Evolutionary conservation across 2,797 vertebrate species (phyloP).

Genomic region (Myiothlypis chrysogaster): DNA sequence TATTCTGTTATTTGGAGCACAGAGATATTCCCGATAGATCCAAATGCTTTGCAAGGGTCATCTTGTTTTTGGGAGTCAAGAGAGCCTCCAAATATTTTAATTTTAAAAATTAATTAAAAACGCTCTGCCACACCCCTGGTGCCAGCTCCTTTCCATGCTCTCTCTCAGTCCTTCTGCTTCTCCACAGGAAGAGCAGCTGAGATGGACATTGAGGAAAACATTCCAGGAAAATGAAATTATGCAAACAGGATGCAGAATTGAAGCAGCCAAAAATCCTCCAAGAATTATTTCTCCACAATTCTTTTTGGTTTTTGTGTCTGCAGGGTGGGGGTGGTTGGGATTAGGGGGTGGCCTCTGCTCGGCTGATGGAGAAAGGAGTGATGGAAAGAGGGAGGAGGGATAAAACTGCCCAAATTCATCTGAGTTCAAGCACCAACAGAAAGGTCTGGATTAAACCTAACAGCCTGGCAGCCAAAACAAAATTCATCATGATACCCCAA

Average conservation of each 20-base stretch:
- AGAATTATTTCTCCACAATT: neutral
- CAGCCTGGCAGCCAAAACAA: neutral
- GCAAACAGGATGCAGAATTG: neutral
- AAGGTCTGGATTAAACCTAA: neutral
- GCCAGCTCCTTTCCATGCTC: neutral
- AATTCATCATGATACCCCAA: neutral
- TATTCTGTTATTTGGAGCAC: conserved; percentile 30
- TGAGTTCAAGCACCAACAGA: neutral
- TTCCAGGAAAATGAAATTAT: neutral
- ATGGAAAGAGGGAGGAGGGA: neutral
- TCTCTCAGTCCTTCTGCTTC: neutral
- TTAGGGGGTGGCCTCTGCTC: neutral
- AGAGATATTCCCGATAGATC: neutral
- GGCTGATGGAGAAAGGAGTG: neutral
- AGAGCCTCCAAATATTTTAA: conserved; percentile 1
- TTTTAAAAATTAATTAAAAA: neutral
- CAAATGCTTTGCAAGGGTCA: neutral
- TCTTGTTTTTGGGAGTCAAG: conserved; percentile 7
- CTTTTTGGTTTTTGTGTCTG: neutral
- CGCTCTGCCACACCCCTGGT: neutral
- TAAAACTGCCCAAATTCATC: neutral
- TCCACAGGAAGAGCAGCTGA: conserved; percentile 18
- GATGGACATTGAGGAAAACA: neutral
- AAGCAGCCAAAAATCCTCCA: neutral
- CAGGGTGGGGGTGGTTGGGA: neutral